Base-by-base conservation (phyloP, 2,797 vertebrate genomes). In the Sebastes matsubarae region DNA sequence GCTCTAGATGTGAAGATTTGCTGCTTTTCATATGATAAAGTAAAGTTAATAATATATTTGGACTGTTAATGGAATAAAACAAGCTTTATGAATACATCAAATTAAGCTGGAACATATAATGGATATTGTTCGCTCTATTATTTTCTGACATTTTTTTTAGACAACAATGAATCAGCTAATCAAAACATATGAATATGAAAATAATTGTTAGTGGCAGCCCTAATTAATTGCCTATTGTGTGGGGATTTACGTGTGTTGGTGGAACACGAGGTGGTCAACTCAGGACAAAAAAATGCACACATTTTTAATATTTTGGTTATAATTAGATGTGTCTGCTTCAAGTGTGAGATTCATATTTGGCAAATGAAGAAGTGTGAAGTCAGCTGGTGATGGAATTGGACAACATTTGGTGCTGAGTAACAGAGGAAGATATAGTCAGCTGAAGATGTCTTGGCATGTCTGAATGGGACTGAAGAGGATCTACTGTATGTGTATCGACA, bases 181-280 rank as follows among this genome's bases (percentile, higher is more conserved):
- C 16, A 42, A 67, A 77, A 79, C 63, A 22, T 36, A 68, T 71
- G 72, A 77, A 25, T 59, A 50, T 75, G 67, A 77, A 67, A 42
- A 25, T 54, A 38, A 72, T 69, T 80, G 58, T 78, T 63, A 52
- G 67, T 70, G 73, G 70, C 77, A 70, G 70, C 42, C 27, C 14
- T 87, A 82, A 89, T 91, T 86, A 69, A 42, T 25, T 59, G 27
- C 52, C 34, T 66, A 54, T 83, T 86, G 72, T 83, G 18, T 65
- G 25, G 11, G 68, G 78, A 78, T 81, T 86, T 77, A 3, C 83
- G 74, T 5, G 29, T 71, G 16, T 50, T 61, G 27, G 36, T 59
- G 11, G 74, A 72, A 42, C 36, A 55, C 63, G 36, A 82, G 61
- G 63, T 61, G 64, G 67, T 58, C 68, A 61, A 22, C 14, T 61